Percentiles rank a stretch among this genome's conserved stretches.
These are phyloP conservation scores for Meda fulgida DNA, from an alignment of 2,797 vertebrate species.

Conservation along the genomic window DNA sequence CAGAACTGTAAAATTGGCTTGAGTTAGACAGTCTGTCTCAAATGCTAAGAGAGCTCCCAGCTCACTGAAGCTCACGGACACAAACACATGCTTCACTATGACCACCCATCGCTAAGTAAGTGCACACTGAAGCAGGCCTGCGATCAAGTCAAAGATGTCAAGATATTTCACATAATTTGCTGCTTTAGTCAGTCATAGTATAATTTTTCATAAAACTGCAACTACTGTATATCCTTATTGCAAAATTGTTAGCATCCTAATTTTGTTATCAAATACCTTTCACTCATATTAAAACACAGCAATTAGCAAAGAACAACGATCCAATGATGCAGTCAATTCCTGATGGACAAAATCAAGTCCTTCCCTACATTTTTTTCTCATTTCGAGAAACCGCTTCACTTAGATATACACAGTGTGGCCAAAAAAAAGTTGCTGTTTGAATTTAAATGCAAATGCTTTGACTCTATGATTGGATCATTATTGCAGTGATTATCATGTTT, in stretches of 20 bases:
- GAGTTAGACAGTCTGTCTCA: not conserved
- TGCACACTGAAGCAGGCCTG: not conserved
- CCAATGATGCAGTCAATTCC: not conserved
- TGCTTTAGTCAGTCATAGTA: not conserved
- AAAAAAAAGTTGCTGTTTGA: no score
- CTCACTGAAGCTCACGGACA: conserved; percentile 32
- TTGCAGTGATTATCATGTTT: no score
- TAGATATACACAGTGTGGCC: not conserved
- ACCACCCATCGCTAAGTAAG: not conserved
- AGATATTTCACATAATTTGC: not conserved
- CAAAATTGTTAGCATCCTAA: not conserved
- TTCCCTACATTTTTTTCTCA: not conserved
- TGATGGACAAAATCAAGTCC: not conserved
- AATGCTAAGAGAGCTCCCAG: conserved; percentile 9
- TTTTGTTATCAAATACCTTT: not conserved
- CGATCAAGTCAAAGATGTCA: not conserved
- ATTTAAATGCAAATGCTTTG: no score
- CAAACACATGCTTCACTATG: not conserved
- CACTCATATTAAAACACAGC: not conserved
- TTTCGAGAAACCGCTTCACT: not conserved
- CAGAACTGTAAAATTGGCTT: conserved; percentile 5
- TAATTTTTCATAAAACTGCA: not conserved
- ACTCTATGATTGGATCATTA: no score
- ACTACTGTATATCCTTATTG: not conserved
- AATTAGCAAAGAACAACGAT: not conserved